A percentile compares a stretch with the other conserved stretches of the same genome.
These are phyloP conservation scores for Paramacrobiotus metropolitanus DNA, from an alignment of 1,140 invertebrate species.

Conservation along the genomic window DNA sequence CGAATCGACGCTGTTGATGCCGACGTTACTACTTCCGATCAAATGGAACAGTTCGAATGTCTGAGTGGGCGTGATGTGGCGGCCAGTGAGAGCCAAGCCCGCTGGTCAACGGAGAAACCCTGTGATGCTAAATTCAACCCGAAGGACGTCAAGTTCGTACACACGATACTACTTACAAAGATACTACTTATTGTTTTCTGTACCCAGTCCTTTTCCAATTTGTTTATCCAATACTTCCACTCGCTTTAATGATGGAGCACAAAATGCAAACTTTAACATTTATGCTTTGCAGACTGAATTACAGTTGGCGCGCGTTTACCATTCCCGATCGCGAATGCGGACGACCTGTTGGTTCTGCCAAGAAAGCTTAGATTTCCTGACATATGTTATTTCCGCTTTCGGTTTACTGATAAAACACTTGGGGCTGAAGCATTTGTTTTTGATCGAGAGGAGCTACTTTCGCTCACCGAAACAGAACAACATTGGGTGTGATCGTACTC, in stretches of 20 bases:
- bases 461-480: no score
- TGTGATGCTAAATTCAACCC: not conserved
- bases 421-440: no score
- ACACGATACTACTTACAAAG: not conserved
- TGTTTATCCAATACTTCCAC: no score
- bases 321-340: not conserved
- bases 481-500: no score
- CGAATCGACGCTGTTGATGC: not conserved
- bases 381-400: no score
- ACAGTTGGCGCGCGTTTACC: not conserved
- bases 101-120: not conserved
- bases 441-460: no score
- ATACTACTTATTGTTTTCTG: no score
- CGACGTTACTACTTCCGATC: not conserved
- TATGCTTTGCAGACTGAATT: not conserved
- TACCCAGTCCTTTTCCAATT: no score
- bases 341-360: not conserved
- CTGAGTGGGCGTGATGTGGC: not conserved
- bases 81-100: not conserved
- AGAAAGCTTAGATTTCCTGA: not conserved
- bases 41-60: conserved; percentile 2
- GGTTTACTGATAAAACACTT: no score
- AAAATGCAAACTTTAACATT: not conserved
- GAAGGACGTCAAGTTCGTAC: not conserved
- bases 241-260: no score